Evolutionary conservation across 2,888 invertebrate species (phyloP), one percentile per base, ranked within the genome.

Genomic region (Melipona bicolor): DNA sequence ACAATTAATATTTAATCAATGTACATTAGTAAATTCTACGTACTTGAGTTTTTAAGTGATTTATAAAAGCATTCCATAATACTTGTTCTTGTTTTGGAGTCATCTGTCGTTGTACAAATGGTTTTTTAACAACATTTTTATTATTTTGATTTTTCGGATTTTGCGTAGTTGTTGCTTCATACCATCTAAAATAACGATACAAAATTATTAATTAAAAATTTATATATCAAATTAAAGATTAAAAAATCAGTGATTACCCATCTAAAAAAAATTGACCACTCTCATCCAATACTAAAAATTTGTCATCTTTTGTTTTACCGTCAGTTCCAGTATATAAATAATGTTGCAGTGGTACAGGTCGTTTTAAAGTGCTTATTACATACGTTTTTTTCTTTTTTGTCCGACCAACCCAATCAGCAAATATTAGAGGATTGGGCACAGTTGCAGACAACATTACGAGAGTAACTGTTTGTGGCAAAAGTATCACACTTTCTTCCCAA

Each of bases 371-470:
- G 82, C 97, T 98, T 19, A 99, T 98, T 0, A 99, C 99, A 93
- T 97, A 99, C 78, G 97, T 97, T 93, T 98, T 98, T 82, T 98
- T 96, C 91, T 97, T 97, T 95, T 98, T 98, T 0, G 97, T 98
- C 87, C 96, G 96, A 0, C 98, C 98, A 52, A 98, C 97, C 98
- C 98, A 98, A 93, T 98, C 97, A 0, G 99, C 99, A 95, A 99
- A 98, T 94, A 99, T 98, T 84, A 98, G 95, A 0, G 98, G 98
- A 94, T 99, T 99, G 0, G 99, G 99, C 43, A 99, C 99, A 0
- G 99, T 99, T 0, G 99, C 99, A 93, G 99, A 99, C 65, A 99
- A 95, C 97, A 99, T 97, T 52, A 99, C 98, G 84, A 99, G 98
- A 90, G 97, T 98, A 13, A 99, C 99, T 94, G 98, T 98, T 11